phyloP scores from a whole-genome alignment of 2,113 vertebrate genomes.

The Sminthopsis crassicaudata region DNA sequence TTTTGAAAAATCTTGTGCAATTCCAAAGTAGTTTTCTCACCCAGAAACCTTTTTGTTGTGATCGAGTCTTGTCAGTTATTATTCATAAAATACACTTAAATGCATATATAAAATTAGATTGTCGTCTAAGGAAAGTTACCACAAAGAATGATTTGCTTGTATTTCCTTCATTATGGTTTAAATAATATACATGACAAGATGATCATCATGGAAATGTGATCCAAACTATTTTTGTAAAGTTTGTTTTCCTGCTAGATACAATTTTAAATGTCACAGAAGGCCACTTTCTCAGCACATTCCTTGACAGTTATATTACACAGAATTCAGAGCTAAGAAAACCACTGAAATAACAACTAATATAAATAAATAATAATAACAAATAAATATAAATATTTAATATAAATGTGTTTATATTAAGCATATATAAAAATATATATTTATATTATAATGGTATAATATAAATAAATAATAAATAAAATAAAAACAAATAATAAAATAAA shows the following conservation, averaged over 20 bases:
- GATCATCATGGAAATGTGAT: not conserved
- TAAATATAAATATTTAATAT: too few relatives aligned
- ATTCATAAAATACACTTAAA: not conserved
- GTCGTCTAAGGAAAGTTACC: not conserved
- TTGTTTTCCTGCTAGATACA: not conserved
- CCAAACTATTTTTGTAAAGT: not conserved
- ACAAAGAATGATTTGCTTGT: not conserved
- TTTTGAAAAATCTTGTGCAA: not conserved
- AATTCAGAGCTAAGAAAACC: not conserved
- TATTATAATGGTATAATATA: too few relatives aligned
- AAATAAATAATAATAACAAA: too few relatives aligned
- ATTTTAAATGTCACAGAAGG: not conserved
- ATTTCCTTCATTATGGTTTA: not conserved
- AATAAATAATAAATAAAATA: too few relatives aligned
- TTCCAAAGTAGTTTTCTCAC: not conserved
- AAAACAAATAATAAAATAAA: too few relatives aligned
- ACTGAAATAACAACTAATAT: too few relatives aligned
- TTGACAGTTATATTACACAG: not conserved
- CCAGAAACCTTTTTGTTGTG: not conserved
- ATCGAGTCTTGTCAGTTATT: not conserved
- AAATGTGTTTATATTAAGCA: too few relatives aligned
- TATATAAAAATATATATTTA: too few relatives aligned
- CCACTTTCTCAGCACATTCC: not conserved
- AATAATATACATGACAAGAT: not conserved
- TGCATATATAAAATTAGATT: not conserved